These are phyloP conservation scores for Rhogogaster chlorosoma DNA, from an alignment of 2,888 invertebrate genomes.

Conservation along the genomic window DNA sequence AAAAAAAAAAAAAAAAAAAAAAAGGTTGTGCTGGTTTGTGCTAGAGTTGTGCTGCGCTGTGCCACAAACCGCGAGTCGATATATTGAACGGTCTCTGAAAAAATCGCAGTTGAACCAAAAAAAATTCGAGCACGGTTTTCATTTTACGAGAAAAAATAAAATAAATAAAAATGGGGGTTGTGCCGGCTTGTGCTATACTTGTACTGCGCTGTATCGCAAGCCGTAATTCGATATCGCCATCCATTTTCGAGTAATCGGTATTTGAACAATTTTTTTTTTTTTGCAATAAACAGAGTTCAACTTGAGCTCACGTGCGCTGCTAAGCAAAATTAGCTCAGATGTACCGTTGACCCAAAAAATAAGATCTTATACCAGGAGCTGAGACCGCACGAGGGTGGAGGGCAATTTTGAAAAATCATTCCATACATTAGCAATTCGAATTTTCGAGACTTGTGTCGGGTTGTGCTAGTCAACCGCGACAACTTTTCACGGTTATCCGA, in stretches of 20 bases:
- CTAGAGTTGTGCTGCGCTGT: constrained; percentile 27
- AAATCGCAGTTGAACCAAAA: too few species aligned
- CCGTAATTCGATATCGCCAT: neutral
- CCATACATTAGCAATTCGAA: too few species aligned
- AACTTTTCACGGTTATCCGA: neutral
- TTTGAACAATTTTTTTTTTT: neutral
- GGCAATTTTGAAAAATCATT: neutral
- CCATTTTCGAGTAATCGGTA: neutral
- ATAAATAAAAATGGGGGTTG: too few species aligned
- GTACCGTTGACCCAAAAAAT: neutral
- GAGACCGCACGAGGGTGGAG: neutral
- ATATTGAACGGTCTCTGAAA: neutral
- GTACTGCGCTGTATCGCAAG: neutral
- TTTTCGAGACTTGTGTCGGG: neutral
- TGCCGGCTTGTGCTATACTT: too few species aligned
- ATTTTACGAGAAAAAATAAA: neutral
- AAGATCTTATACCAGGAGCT: neutral
- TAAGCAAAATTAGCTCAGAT: neutral
- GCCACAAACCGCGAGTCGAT: constrained; percentile 2
- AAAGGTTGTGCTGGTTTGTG: too few species aligned
- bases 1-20: too few species aligned
- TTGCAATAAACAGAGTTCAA: neutral
- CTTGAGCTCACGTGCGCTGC: constrained; percentile 1
- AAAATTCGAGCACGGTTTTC: too few species aligned
- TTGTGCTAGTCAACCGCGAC: neutral